These are phyloP conservation scores for Fregetta grallaria DNA, from an alignment of 2,113 vertebrate species.

Conservation along the genomic window DNA sequence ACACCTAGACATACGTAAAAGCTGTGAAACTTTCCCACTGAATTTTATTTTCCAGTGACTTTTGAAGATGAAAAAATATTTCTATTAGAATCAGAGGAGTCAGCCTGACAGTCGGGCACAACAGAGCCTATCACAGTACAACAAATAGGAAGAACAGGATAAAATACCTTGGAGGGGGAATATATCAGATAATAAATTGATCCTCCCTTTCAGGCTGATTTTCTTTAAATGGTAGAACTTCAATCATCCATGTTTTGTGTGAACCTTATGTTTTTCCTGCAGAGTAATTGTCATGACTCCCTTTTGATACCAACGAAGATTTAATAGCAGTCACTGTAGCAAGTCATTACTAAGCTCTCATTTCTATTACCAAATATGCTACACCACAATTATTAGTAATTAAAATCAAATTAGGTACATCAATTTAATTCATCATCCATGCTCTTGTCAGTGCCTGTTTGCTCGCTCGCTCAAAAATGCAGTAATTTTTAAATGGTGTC, in stretches of 20 bases:
- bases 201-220: not conserved
- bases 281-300: constrained; percentile 25
- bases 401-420: constrained; percentile 59
- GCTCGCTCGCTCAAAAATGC: not conserved
- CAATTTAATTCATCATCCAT: constrained; percentile 46
- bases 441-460: constrained; percentile 40
- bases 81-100: not conserved
- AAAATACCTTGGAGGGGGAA: not conserved
- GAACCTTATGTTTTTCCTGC: constrained; percentile 9
- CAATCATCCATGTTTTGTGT: not conserved
- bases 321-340: constrained; percentile 38
- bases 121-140: not conserved
- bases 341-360: constrained; percentile 36
- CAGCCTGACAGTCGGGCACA: not conserved
- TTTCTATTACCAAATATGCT: constrained; percentile 45
- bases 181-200: not conserved
- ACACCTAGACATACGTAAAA: not conserved
- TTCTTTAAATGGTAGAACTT: not conserved
- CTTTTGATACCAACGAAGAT: constrained; percentile 28
- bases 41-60: not conserved
- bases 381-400: constrained; percentile 53
- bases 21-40: not conserved
- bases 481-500: constrained; percentile 38
- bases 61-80: not conserved
- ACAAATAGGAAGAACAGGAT: not conserved